Base-by-base conservation (phyloP, 2,797 vertebrate species). In the Thaleichthys pacificus region DNA sequence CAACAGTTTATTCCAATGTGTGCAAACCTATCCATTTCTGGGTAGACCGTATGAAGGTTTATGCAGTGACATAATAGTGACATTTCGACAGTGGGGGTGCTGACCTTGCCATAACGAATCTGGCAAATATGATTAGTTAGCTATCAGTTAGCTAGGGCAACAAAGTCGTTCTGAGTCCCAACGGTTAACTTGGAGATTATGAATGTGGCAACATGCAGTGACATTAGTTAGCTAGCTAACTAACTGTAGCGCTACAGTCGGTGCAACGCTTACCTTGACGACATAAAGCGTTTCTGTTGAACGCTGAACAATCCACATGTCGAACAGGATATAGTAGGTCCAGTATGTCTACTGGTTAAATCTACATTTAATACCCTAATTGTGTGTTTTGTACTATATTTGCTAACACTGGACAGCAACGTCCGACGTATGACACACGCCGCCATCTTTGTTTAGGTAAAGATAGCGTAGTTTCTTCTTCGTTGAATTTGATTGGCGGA, bases 371-470 rank as follows among this genome's bases (percentile, higher is more conserved):
- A 57, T 24, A 61, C 49, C 38, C 79, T 35, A 57, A 79, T 32
- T 4, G 69, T 71, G 22, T 77, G 77, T 12, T 66, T 74, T 58
- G 38, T 76, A 64, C 65, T 75, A 58, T 75, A 79, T 66, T 82
- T 85, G 35, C 56, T 57, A 61, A 84, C 60, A 8, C 75, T 68
- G 28, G 81, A 76, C 58, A 86, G 60, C 9, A 85, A 47, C 4
- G 82, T 71, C 15, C 77, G 80, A 26, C 84, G 77, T 9, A 86
- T 24, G 3, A 80, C 81, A 77, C 84, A 84, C 32, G 86, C 84
- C 35, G 86, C 86, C 86, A 87, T 87, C n/a, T 84, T 82, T 80
- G 51, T 80, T 80, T 72, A 38, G 62, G 19, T 35, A 61, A 14
- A 2, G 42, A 2, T 47, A 8, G 42, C 42, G 42, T 3, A 47